Conservation (phyloP, 2,113 vertebrate species). For the Sceloporus tristichus region DNA sequence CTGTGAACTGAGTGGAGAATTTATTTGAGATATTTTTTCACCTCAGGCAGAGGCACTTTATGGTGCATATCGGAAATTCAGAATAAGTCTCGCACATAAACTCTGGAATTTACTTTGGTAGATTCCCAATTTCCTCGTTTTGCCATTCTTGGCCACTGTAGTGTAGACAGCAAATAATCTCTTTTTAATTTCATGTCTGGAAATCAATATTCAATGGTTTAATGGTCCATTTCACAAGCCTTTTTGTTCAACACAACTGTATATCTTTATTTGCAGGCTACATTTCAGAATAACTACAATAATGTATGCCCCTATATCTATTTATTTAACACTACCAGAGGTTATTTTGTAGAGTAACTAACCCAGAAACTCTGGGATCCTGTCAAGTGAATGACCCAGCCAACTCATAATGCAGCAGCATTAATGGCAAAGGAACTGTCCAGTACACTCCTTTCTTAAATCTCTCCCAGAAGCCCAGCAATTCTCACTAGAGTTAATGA, state of each 20-base stretch:
- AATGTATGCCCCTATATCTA: not conserved
- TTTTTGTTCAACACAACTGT: slow-evolving; percentile 17
- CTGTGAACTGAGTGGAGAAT: slow-evolving; percentile 19
- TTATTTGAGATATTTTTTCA: not conserved
- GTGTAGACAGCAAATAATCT: slow-evolving; percentile 10
- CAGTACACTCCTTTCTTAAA: not conserved
- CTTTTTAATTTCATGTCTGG: slow-evolving; percentile 30
- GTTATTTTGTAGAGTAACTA: not conserved
- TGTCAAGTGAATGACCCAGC: not conserved
- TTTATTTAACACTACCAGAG: slow-evolving; percentile 27
- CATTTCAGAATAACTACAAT: slow-evolving; percentile 9
- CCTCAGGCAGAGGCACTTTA: not conserved
- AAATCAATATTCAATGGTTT: slow-evolving; percentile 31
- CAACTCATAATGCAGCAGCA: not conserved
- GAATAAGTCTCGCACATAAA: slow-evolving; percentile 8
- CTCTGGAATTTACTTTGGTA: slow-evolving; percentile 23
- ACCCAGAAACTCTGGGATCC: not conserved
- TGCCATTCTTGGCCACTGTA: slow-evolving; percentile 24
- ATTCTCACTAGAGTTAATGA: not conserved
- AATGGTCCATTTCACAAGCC: slow-evolving; percentile 17
- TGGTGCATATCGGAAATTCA: not conserved
- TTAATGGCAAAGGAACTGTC: not conserved
- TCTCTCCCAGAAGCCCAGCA: not conserved
- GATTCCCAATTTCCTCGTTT: slow-evolving; percentile 14
- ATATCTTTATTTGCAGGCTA: slow-evolving; percentile 1